phyloP scores from a whole-genome alignment of 1,140 invertebrate genomes.

The Drosophila kurseongensis region DNA sequence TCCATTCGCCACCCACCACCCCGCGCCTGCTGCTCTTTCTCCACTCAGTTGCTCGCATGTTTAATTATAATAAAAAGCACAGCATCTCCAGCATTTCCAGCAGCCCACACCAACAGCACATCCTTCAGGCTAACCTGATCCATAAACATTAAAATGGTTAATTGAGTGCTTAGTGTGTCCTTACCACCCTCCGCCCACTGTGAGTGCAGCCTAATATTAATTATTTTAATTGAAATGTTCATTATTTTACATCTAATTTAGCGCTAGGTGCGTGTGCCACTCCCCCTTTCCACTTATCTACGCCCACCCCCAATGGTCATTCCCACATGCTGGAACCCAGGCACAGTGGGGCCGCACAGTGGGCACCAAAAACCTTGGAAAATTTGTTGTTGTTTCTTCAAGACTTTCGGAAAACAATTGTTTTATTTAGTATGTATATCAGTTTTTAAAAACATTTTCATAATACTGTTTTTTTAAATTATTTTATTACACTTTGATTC shows the following conservation, averaged over 20 bases:
- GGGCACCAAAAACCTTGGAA: not conserved
- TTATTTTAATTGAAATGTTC: slow-evolving; percentile 85
- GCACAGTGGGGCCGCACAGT: slow-evolving; percentile 15
- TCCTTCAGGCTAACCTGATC: slow-evolving; percentile 50
- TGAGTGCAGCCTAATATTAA: slow-evolving; percentile 75
- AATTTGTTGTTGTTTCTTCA: too few relatives aligned
- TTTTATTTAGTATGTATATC: too few relatives aligned
- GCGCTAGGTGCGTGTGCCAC: slow-evolving; percentile 53
- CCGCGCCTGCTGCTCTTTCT: slow-evolving; percentile 11
- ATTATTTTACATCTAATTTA: slow-evolving; percentile 84
- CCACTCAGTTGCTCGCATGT: slow-evolving; percentile 70
- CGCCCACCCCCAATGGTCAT: slow-evolving; percentile 15
- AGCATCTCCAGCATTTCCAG: slow-evolving; percentile 37
- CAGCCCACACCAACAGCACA: slow-evolving; percentile 17
- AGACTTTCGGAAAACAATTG: too few relatives aligned
- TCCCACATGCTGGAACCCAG: slow-evolving; percentile 3
- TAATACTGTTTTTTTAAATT: too few relatives aligned
- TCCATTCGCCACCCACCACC: slow-evolving; percentile 31
- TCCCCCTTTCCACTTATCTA: slow-evolving; percentile 5
- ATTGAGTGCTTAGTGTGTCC: slow-evolving; percentile 81
- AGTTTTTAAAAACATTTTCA: too few relatives aligned
- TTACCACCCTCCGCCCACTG: slow-evolving; percentile 32
- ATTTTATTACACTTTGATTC: too few relatives aligned
- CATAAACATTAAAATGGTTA: slow-evolving; percentile 83
- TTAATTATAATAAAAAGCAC: slow-evolving; percentile 84